Percentiles rank a stretch among this genome's conserved stretches.
Evolutionary conservation across 2,797 vertebrate species (phyloP).

Genomic region (Buphagus erythrorhynchus): DNA sequence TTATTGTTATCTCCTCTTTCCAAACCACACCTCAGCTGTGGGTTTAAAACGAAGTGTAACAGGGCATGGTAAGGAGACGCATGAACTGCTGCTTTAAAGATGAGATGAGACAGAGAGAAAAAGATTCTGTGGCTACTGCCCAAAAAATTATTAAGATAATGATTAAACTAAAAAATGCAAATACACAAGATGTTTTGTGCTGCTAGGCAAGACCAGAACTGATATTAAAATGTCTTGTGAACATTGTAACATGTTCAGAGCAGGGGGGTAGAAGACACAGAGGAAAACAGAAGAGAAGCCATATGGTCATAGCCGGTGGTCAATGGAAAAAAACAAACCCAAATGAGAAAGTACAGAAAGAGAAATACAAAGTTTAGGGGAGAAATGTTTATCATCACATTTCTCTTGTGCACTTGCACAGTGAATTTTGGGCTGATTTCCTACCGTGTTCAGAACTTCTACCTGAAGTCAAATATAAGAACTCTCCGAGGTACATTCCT

Average conservation of each 20-base stretch:
- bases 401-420: background rate
- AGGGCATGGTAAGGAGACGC: background rate
- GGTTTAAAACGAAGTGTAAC: background rate
- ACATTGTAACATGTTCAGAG: slow-evolving; percentile 69
- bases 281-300: slow-evolving; percentile 72
- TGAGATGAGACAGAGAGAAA: slow-evolving; percentile 11
- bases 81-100: slow-evolving; percentile 18
- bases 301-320: slow-evolving; percentile 72
- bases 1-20: background rate
- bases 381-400: background rate
- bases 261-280: slow-evolving; percentile 43
- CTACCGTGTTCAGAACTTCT: background rate
- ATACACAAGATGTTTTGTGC: slow-evolving; percentile 76
- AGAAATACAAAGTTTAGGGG: background rate
- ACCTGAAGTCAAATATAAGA: background rate
- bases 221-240: slow-evolving; percentile 68
- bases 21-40: background rate
- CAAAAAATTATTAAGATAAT: slow-evolving; percentile 77
- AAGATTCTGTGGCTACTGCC: slow-evolving; percentile 73
- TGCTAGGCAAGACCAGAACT: slow-evolving; percentile 65
- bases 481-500: background rate
- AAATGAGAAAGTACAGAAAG: slow-evolving; percentile 13
- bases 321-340: slow-evolving; percentile 32
- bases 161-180: slow-evolving; percentile 79
- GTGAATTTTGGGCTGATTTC: background rate